A percentile compares a stretch with the other conserved stretches of the same genome.
These are phyloP conservation scores for Orientallactaga sibirica DNA, from an alignment of 2,797 vertebrate genomes.

Conservation along the genomic window DNA sequence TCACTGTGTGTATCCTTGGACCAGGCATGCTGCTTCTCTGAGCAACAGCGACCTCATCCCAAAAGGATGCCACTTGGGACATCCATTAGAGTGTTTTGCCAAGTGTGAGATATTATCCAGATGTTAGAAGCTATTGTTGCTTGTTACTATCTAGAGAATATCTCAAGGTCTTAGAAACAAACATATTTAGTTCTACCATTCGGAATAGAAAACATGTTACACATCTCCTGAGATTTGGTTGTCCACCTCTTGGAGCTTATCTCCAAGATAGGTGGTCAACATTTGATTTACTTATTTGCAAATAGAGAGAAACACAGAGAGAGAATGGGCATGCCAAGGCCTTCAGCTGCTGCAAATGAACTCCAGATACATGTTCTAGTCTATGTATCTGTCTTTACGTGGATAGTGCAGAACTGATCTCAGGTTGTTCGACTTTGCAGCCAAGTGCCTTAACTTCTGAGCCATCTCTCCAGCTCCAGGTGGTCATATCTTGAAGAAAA, in stretches of 20 bases:
- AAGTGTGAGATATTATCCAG: conserved; percentile 54
- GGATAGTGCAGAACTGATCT: no score
- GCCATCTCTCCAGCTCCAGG: no score
- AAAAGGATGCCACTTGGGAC: conserved; percentile 9
- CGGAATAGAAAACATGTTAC: conserved; percentile 11
- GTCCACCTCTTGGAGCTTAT: not conserved
- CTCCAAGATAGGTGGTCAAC: not conserved
- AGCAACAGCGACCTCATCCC: not conserved
- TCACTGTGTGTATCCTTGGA: not conserved
- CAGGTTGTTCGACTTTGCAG: no score
- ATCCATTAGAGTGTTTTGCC: conserved; percentile 25
- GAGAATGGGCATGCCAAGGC: no score
- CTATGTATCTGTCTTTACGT: no score
- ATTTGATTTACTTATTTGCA: no score
- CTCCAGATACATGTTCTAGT: no score
- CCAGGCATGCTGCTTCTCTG: not conserved
- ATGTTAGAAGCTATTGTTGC: conserved; percentile 22
- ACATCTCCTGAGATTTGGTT: not conserved
- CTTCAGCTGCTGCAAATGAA: no score
- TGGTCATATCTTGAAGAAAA: not conserved
- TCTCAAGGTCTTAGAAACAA: conserved; percentile 20
- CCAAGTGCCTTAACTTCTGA: no score
- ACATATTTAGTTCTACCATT: not conserved
- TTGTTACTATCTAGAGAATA: not conserved
- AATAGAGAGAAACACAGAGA: no score